Evolutionary conservation across 2,888 invertebrate genomes (phyloP), one percentile per base, ranked within the genome.

Genomic region (Patella caerulea): DNA sequence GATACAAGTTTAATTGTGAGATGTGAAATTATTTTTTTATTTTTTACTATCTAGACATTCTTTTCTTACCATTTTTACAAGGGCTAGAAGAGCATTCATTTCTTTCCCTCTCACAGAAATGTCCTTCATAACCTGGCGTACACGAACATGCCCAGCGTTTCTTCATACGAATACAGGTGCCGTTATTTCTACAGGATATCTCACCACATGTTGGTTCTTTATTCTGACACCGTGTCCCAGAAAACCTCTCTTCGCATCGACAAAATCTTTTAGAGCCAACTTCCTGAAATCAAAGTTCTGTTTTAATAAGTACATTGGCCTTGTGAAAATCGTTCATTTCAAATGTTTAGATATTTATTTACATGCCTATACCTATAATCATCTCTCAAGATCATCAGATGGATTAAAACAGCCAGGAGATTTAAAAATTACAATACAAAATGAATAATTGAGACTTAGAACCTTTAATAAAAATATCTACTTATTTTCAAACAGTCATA

Each of bases 61-160:
- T 45, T 45, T 45, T 71, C 79, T 73, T 80, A 86, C 87, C 87
- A 78, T 87, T 85, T 79, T 81, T 75, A 75, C 87, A 87, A 1
- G 86, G 85, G 15, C 75, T 79, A n/a, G 85, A 85, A 29, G 56
- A 56, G 72, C 87, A 87, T 54, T 84, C 85, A 71, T 83, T 80
- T 9, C 82, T 82, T 45, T 81, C 83, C 11, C 59, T 72, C 73
- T 87, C 86, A 69, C 87, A 87, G n/a, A 76, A 73, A 3, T 73
- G 73, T 11, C 87, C 87, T 2, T 78, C 80, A 65, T 78, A 86
- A 11, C 80, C 83, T 7, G 81, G 81, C 0, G 77, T 55, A 78
- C 87, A 87, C 17, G 78, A 73, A 76, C 87, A 87, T 53, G 74
- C 71, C 53, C 82, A 83, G 0, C 83, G 83, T 52, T 78, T 55